Percentiles rank a stretch among this genome's conserved stretches.
Evolutionary conservation across 2,797 vertebrate genomes (phyloP).

Genomic region (Gallinago solitaria): DNA sequence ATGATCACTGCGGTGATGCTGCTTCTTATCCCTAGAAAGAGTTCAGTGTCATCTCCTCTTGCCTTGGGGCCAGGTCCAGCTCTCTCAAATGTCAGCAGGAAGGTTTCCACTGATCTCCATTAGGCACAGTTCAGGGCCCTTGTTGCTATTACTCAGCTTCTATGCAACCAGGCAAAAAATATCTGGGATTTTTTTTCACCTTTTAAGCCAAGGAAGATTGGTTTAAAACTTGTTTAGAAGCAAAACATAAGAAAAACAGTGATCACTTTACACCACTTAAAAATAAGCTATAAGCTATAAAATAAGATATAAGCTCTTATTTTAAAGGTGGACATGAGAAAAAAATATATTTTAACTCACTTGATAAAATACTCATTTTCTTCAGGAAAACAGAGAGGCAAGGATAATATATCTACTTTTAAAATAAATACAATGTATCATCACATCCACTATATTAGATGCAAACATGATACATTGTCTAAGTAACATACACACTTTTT

Average conservation of each 20-base stretch:
- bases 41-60: background rate
- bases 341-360: background rate
- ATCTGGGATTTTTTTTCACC: background rate
- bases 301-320: background rate
- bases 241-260: background rate
- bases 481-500: background rate
- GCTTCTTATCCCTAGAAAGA: background rate
- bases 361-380: background rate
- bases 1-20: background rate
- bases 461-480: background rate
- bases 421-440: background rate
- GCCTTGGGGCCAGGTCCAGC: background rate
- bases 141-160: background rate
- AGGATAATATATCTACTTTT: background rate
- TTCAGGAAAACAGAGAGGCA: background rate
- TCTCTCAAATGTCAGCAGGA: background rate
- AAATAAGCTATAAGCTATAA: background rate
- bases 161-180: background rate
- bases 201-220: background rate
- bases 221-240: background rate
- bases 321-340: background rate
- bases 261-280: background rate
- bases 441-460: background rate
- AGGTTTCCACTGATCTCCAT: background rate
- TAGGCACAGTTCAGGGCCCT: background rate